These are phyloP conservation scores for Eptesicus fuscus DNA, from an alignment of 2,113 vertebrate genomes.

Conservation along the genomic window DNA sequence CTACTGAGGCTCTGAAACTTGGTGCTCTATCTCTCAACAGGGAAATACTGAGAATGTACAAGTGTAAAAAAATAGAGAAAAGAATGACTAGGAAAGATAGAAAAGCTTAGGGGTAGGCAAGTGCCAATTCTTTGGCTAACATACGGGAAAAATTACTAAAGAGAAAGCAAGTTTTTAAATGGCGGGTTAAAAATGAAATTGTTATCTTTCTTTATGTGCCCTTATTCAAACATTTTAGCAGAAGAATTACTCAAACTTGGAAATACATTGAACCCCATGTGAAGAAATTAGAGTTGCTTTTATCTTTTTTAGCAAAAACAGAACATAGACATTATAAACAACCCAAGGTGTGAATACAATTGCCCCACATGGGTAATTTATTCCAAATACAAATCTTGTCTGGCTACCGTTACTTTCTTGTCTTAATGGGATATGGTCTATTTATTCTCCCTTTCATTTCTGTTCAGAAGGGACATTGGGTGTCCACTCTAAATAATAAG, in stretches of 20 bases:
- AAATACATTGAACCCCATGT: not conserved
- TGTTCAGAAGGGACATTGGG: not conserved
- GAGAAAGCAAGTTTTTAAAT: not conserved
- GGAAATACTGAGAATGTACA: constrained; percentile 16
- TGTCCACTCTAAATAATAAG: not conserved
- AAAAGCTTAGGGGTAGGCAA: not conserved
- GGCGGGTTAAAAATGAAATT: not conserved
- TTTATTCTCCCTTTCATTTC: constrained; percentile 3
- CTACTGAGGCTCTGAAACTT: not conserved
- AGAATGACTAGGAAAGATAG: not conserved
- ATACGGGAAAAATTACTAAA: not conserved
- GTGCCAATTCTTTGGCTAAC: not conserved
- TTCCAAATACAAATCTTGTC: not conserved
- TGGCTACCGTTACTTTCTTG: not conserved
- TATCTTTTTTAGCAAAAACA: not conserved
- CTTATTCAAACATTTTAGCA: not conserved
- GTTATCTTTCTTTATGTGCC: not conserved
- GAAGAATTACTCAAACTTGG: not conserved
- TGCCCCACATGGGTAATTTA: not conserved
- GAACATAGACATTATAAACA: not conserved
- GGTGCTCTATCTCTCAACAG: not conserved
- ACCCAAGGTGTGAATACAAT: not conserved
- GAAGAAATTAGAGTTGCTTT: not conserved
- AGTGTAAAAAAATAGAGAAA: not conserved
- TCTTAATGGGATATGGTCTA: not conserved